Evolutionary conservation across 2,113 vertebrate genomes (phyloP).

Genomic region (Ailuropoda melanoleuca): DNA sequence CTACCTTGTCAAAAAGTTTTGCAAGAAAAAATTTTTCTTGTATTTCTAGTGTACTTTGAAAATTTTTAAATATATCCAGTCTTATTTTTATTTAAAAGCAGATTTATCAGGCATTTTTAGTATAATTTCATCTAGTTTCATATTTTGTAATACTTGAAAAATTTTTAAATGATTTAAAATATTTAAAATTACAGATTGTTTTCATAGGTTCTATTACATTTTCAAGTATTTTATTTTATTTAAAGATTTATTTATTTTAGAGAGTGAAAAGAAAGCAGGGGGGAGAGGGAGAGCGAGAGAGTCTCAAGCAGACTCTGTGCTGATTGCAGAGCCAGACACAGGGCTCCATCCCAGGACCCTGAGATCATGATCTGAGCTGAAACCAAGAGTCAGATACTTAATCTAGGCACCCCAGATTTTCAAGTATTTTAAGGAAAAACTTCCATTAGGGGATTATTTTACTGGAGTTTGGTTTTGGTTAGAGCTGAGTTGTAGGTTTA

Average conservation of each 20-base stretch:
- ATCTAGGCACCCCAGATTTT: not conserved
- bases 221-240: not conserved
- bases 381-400: not conserved
- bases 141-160: not conserved
- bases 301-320: not conserved
- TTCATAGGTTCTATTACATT: not conserved
- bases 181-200: not conserved
- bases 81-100: constrained; percentile 32
- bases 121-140: not conserved
- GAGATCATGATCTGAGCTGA: not conserved
- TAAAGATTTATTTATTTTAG: not conserved
- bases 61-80: not conserved
- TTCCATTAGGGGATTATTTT: not conserved
- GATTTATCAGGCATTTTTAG: not conserved
- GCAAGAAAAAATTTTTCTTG: not conserved
- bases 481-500: not conserved
- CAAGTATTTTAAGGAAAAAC: not conserved
- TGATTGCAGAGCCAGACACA: not conserved
- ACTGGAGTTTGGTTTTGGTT: not conserved
- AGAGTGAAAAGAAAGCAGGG: not conserved
- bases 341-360: not conserved
- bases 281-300: not conserved
- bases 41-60: not conserved
- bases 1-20: not conserved
- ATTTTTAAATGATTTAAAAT: not conserved